Percentiles rank a stretch among this genome's conserved stretches.
phyloP scores from a whole-genome alignment of 2,888 invertebrate genomes.

The Epinotia nisella region DNA sequence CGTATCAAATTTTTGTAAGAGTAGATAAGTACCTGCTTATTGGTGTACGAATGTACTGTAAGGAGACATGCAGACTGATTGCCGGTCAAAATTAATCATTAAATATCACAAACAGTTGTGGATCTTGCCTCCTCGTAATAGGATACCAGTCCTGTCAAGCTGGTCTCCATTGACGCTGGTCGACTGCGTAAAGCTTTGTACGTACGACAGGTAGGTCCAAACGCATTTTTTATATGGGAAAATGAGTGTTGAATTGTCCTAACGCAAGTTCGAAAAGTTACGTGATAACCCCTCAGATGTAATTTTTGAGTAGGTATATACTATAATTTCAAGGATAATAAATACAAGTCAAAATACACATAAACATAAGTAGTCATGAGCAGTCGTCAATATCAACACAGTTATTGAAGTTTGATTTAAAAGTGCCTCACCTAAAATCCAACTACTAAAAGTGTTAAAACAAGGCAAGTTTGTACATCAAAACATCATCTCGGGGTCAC shows the following conservation, averaged over 20 bases:
- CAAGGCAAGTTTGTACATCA: constrained; percentile 61
- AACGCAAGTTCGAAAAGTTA: no score
- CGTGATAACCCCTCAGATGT: no score
- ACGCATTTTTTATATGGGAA: no score
- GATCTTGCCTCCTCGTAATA: no score
- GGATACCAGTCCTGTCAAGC: no score
- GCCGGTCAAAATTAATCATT: neutral
- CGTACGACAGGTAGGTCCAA: no score
- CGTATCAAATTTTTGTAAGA: constrained; percentile 7
- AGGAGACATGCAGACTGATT: neutral
- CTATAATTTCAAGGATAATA: no score
- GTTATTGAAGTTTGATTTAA: constrained; percentile 1
- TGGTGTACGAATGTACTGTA: neutral
- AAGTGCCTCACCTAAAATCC: constrained; percentile 23
- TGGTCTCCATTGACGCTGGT: no score
- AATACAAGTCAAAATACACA: no score
- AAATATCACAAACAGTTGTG: neutral
- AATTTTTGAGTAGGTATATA: no score
- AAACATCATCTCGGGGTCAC: constrained; percentile 68
- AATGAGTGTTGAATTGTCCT: no score
- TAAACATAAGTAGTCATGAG: neutral
- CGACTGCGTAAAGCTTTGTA: no score
- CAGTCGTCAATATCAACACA: neutral
- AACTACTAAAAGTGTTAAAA: constrained; percentile 60
- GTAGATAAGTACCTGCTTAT: neutral